phyloP scores from a whole-genome alignment of 1,140 invertebrate genomes.

The Muscidifurax raptorellus region DNA sequence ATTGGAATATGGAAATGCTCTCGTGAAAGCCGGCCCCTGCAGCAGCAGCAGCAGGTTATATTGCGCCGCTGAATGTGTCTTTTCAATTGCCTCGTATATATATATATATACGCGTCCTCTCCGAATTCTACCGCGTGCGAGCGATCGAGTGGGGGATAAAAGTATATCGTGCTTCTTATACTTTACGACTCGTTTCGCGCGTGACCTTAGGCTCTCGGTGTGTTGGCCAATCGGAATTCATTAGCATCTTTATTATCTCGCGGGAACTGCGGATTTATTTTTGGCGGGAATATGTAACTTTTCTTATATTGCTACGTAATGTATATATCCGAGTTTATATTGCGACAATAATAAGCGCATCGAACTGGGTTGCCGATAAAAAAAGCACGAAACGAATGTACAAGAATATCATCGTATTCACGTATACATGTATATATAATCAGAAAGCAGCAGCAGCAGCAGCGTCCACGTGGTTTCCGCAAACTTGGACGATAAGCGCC shows the following conservation, averaged over 20 bases:
- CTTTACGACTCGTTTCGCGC: not conserved
- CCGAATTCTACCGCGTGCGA: not conserved
- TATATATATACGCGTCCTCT: not conserved
- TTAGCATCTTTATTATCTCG: not conserved
- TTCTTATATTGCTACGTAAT: not conserved
- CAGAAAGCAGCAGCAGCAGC: not conserved
- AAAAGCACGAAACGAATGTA: not conserved
- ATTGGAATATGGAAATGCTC: slow-evolving; percentile 42
- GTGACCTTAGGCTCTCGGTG: not conserved
- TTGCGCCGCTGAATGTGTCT: not conserved
- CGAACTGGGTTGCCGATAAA: slow-evolving; percentile 20
- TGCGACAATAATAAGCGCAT: not conserved
- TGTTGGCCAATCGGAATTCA: not conserved
- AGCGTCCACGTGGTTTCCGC: slow-evolving; percentile 37
- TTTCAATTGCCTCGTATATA: not conserved
- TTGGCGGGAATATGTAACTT: not conserved
- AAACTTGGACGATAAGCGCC: slow-evolving; percentile 42
- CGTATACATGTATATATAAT: not conserved
- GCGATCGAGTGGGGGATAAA: no score
- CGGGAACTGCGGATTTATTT: not conserved
- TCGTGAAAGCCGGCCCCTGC: not conserved
- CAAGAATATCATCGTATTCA: not conserved
- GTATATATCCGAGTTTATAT: not conserved
- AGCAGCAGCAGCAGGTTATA: slow-evolving; percentile 7
- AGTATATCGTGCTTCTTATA: not conserved